Base-by-base conservation (phyloP, 2,113 vertebrate genomes). In the Thomomys bottae region DNA sequence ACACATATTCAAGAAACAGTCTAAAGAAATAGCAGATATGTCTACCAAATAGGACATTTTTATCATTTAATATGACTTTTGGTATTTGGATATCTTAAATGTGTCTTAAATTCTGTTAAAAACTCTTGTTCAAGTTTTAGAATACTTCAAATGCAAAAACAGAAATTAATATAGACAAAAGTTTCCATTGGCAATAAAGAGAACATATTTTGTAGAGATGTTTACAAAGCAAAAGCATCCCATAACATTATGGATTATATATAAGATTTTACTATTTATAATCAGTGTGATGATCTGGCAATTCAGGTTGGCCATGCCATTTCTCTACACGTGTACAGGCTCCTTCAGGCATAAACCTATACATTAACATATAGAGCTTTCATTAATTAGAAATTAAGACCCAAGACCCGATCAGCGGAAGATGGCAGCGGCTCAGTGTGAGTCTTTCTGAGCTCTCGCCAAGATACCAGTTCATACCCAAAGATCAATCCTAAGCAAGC, bases 71-170 rank as follows among this genome's bases (percentile, higher is more conserved):
- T 67, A 68, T 72, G 21, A 54, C 67, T 49, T 45, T 77, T 76
- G 73, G 9, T 77, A 30, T 6, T 87, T 92, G 7, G 4, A 54
- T 42, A 14, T 34, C 8, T n/a, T n/a, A n/a, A 70, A 24, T 59
- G 5, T 63, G 32, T 93, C 20, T 93, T 81, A 91, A 87, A 87
- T 17, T 72, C 64, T 68, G 23, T 17, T 66, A 61, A 68, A 42
- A 67, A 21, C 11, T 40, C 72, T 42, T 64, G 23, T n/a, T 79
- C 24, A 36, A 49, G 49, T 86, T 92, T 32, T 71, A 76, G 15
- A 24, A 4, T n/a, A 49, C 15, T 8, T 32, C 28, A 34, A 61
- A 72, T 72, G 77, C 12, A 30, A 81, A 17, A 54, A 64, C 49
- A 73, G 61, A 0, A 42, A 2, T 23, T 54, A 63, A 23, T 54